Base-by-base conservation (phyloP, 2,113 vertebrate genomes). In the Saguinus imperator region DNA sequence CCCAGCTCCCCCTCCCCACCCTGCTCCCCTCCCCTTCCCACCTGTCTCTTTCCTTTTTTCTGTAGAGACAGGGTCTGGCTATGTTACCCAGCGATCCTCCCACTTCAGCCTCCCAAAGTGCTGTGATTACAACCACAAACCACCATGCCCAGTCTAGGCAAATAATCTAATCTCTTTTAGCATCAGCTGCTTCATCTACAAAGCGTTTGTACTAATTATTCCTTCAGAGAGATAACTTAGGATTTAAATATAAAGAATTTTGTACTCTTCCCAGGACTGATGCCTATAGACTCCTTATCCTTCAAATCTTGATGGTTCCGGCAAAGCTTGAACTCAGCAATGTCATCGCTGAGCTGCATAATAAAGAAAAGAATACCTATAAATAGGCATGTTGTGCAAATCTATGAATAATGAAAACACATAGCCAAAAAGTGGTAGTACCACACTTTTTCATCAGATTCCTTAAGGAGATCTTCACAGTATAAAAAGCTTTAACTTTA, bases 401-500 rank as follows among this genome's bases (percentile, higher is more conserved):
- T 29, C 13, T 25, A 66, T 79, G 91, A 32, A n/a, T 76, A 73
- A 87, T 64, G 16, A 92, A 85, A 94, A 88, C 75, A 77, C 66
- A 48, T 55, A 79, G 68, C 52, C 61, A 9, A 77, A 84, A 80
- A 82, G 32, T 32, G 20, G 25, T 61, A 58, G 25, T 43, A 20
- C 89, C 87, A 50, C n/a, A 50, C n/a, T 58, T 94, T 94, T 70
- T 77, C 76, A 68, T 70, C n/a, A 27, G 64, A 90, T 68, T 91
- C 85, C 90, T 95, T 82, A 17, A 8, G 87, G 94, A 55, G 77
- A 92, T 6, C 14, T 27, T 55, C 57, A 58, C 57, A 58, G 79
- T 12, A 32, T 40, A 17, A 77, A 81, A 83, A 75, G 66, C 21
- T 94, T 52, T 64, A 52, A 43, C 20, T 85, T 8, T 12, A n/a